Evolutionary conservation across 2,113 vertebrate species (phyloP).

Genomic region (Lepus timidus): DNA sequence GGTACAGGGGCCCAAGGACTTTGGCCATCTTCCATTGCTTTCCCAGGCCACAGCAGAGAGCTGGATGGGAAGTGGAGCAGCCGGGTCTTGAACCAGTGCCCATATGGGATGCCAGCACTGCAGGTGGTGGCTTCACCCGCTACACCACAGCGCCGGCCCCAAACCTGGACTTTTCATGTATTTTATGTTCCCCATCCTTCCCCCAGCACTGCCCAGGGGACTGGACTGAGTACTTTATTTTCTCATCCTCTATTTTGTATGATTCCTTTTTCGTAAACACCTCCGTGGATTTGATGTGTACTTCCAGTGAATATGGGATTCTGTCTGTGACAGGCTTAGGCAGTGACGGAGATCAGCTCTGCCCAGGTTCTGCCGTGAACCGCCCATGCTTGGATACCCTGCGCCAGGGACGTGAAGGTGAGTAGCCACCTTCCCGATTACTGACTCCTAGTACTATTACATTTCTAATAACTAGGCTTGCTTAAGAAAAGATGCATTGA

Average conservation of each 20-base stretch:
- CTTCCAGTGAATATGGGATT: neutral
- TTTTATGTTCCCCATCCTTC: too few species aligned
- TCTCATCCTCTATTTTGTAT: conserved; percentile 12
- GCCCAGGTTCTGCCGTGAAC: neutral
- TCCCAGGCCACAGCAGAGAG: too few species aligned
- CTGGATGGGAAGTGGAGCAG: too few species aligned
- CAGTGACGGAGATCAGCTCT: neutral
- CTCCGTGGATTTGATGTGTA: neutral
- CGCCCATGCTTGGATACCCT: neutral
- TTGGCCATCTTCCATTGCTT: too few species aligned
- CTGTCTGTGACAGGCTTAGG: neutral
- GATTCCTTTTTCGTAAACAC: conserved; percentile 17
- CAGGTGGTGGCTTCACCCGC: too few species aligned
- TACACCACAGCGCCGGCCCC: too few species aligned
- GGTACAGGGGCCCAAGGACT: too few species aligned
- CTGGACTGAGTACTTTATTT: conserved; percentile 18
- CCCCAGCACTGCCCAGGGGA: neutral
- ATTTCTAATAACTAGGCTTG: neutral
- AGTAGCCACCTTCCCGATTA: neutral
- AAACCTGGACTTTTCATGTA: neutral
- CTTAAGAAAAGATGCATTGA: conserved; percentile 4
- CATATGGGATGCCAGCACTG: too few species aligned
- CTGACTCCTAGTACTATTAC: neutral
- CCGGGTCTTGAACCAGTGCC: too few species aligned
- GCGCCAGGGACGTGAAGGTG: neutral